Evolutionary conservation across 2,888 invertebrate genomes (phyloP).

Genomic region (Apocheima hispidaria): DNA sequence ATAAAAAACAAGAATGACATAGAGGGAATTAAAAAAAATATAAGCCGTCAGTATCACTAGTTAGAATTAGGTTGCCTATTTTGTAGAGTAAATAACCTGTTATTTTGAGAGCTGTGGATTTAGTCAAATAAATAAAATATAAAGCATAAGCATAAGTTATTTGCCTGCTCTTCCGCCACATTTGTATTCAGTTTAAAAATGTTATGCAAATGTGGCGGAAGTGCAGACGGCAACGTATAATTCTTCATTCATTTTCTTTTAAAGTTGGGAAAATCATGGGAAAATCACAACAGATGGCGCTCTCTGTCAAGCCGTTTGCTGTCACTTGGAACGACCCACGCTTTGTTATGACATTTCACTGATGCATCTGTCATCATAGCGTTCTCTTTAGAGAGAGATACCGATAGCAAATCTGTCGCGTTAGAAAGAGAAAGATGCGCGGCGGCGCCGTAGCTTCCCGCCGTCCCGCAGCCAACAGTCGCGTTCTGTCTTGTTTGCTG

Average conservation of each 20-base stretch:
- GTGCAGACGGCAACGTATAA: not conserved
- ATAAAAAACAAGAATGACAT: too few relatives aligned
- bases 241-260: constrained; percentile 40
- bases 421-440: constrained; percentile 67
- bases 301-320: constrained; percentile 50
- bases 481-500: constrained; percentile 76
- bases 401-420: constrained; percentile 46
- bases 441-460: constrained; percentile 82
- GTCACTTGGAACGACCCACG: constrained; percentile 65
- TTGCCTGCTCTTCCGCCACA: too few relatives aligned
- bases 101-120: too few relatives aligned
- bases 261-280: too few relatives aligned
- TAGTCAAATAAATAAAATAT: too few relatives aligned
- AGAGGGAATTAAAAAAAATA: too few relatives aligned
- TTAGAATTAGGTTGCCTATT: too few relatives aligned
- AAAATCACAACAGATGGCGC: constrained; percentile 62
- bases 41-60: too few relatives aligned
- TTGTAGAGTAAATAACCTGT: too few relatives aligned
- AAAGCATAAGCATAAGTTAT: too few relatives aligned
- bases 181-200: too few relatives aligned
- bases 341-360: constrained; percentile 81
- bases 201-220: not conserved
- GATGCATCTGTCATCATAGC: constrained; percentile 73
- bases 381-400: constrained; percentile 62
- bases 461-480: constrained; percentile 79